These are phyloP conservation scores for Octopus sinensis DNA, from an alignment of 1,140 invertebrate genomes.

Conservation along the genomic window DNA sequence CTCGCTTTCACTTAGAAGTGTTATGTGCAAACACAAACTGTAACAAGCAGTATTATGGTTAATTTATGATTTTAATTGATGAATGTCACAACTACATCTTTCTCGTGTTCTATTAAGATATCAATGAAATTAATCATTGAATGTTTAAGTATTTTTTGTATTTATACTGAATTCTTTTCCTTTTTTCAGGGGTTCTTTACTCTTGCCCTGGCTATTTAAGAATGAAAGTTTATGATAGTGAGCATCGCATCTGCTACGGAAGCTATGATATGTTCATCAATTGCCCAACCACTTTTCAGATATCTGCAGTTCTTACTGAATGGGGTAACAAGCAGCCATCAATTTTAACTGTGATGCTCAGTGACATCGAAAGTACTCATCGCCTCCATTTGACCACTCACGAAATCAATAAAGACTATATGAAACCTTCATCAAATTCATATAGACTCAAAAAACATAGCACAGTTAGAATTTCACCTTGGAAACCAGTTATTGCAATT, in stretches of 20 bases:
- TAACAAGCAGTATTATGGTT: too few species aligned
- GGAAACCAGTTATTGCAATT: constrained; percentile 11
- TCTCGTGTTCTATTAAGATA: too few species aligned
- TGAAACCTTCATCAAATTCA: background rate
- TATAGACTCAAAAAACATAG: background rate
- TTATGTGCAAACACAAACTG: too few species aligned
- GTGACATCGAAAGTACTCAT: constrained; percentile 10
- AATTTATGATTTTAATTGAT: too few species aligned
- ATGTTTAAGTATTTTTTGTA: too few species aligned
- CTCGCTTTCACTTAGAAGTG: too few species aligned
- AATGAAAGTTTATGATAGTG: constrained; percentile 11
- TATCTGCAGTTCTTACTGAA: constrained; percentile 9
- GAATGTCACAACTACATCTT: too few species aligned
- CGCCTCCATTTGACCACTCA: constrained; percentile 6
- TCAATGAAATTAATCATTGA: too few species aligned
- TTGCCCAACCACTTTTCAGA: constrained; percentile 7
- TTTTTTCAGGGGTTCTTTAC: constrained; percentile 9
- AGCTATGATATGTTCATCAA: constrained; percentile 13
- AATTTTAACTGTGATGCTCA: constrained; percentile 9
- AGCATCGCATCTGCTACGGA: constrained; percentile 6
- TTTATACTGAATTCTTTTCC: background rate
- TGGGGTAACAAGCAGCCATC: constrained; percentile 8
- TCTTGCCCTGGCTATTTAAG: constrained; percentile 9
- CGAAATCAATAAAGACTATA: background rate
- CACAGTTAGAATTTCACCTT: background rate